Conservation (phyloP, 2,113 vertebrate genomes). For the Loxodonta africana region DNA sequence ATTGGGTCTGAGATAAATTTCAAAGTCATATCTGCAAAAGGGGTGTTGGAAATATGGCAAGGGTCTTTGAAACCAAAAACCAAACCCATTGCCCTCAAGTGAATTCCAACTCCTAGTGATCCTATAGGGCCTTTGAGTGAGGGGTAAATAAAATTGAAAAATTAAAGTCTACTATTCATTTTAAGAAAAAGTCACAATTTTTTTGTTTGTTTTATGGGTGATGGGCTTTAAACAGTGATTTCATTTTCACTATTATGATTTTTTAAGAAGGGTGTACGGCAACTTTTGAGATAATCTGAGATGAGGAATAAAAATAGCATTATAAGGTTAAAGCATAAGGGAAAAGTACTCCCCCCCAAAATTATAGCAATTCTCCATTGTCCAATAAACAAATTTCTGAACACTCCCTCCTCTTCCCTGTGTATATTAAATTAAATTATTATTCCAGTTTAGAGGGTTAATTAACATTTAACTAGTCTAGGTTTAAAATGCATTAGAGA, state of each 20-base stretch:
- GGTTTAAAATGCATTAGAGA: conserved; percentile 50
- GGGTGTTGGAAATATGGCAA: too few species aligned
- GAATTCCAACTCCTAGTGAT: too few species aligned
- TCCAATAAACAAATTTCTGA: conserved; percentile 47
- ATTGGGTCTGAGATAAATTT: background rate
- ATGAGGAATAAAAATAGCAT: conserved; percentile 8
- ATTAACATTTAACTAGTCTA: conserved; percentile 54
- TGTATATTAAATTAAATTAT: conserved; percentile 62
- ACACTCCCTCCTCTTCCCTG: background rate
- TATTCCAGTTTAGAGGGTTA: conserved; percentile 52
- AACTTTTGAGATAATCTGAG: background rate
- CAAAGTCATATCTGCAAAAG: background rate
- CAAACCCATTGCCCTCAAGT: too few species aligned
- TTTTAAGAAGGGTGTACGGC: background rate
- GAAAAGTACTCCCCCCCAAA: background rate
- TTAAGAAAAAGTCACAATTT: background rate
- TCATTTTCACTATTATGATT: background rate
- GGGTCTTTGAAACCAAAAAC: too few species aligned
- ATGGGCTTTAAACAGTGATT: background rate
- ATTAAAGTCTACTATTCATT: background rate
- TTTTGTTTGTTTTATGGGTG: background rate
- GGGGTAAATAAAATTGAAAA: background rate
- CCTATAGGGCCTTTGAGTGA: background rate
- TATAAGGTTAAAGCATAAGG: background rate
- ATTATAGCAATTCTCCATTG: background rate